Evolutionary conservation across 2,888 invertebrate species (phyloP).

Genomic region (Cephus pygmeus): DNA sequence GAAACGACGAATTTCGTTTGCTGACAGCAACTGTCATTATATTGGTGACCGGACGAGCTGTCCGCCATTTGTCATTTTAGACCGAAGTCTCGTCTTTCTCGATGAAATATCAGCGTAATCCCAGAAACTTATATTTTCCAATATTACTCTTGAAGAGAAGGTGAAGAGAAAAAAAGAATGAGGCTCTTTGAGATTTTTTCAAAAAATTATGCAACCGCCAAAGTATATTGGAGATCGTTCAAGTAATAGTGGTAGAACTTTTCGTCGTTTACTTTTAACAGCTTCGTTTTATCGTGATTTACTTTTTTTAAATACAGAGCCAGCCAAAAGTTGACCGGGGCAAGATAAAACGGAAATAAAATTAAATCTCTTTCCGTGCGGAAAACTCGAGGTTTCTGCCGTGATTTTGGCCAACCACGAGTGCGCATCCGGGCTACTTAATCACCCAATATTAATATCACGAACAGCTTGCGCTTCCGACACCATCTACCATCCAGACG

Average conservation of each 20-base stretch:
- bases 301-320: not conserved
- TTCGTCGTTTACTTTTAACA: not conserved
- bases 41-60: not conserved
- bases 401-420: constrained; percentile 39
- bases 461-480: constrained; percentile 40
- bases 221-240: not conserved
- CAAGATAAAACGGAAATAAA: not conserved
- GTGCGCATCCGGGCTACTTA: constrained; percentile 58
- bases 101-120: not conserved
- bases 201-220: not conserved
- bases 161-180: not conserved
- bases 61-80: not conserved
- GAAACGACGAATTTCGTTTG: not conserved
- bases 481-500: constrained; percentile 37
- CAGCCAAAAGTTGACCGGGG: not conserved
- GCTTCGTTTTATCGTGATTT: too few relatives aligned
- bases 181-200: not conserved
- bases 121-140: not conserved
- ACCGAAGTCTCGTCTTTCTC: not conserved
- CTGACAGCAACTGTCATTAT: not conserved
- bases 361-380: not conserved
- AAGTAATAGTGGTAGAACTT: not conserved
- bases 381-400: not conserved
- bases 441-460: constrained; percentile 63
- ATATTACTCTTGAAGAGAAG: not conserved